Conservation (phyloP, 1,140 invertebrate genomes). For the Nebria ingens region DNA sequence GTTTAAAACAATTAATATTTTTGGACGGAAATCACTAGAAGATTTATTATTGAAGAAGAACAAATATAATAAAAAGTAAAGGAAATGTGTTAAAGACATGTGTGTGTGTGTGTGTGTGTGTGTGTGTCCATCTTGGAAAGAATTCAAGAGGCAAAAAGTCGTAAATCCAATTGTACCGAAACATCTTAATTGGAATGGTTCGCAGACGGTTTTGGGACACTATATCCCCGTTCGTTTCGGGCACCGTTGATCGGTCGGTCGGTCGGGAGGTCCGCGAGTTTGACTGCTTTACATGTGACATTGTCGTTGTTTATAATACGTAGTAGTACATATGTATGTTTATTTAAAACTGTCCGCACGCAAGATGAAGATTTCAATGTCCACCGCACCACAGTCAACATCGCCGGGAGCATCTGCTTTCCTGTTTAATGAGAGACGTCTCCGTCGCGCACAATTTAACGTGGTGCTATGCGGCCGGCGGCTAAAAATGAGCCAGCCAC, state of each 20-base stretch:
- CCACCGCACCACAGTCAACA: no score
- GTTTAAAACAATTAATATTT: no score
- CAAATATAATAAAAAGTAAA: no score
- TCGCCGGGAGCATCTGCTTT: not conserved
- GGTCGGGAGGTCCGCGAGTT: not conserved
- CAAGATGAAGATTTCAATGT: not conserved
- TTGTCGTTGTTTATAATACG: no score
- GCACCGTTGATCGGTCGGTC: no score
- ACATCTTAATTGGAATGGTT: not conserved
- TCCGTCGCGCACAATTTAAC: not conserved
- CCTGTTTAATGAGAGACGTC: not conserved
- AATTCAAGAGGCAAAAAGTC: not conserved
- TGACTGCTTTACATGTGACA: no score
- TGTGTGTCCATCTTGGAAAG: no score
- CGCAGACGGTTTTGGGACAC: no score
- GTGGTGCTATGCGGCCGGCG: not conserved
- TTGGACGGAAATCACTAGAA: no score
- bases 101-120: no score
- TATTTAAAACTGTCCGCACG: conserved; percentile 2
- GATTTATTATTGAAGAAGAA: no score
- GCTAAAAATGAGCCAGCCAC: not conserved
- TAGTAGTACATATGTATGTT: not conserved
- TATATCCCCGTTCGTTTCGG: not conserved
- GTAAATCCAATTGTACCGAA: not conserved
- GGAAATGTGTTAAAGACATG: no score